A percentile compares a stretch with the other conserved stretches of the same genome.
phyloP scores from a whole-genome alignment of 2,797 vertebrate genomes.

The Syncerus caffer region DNA sequence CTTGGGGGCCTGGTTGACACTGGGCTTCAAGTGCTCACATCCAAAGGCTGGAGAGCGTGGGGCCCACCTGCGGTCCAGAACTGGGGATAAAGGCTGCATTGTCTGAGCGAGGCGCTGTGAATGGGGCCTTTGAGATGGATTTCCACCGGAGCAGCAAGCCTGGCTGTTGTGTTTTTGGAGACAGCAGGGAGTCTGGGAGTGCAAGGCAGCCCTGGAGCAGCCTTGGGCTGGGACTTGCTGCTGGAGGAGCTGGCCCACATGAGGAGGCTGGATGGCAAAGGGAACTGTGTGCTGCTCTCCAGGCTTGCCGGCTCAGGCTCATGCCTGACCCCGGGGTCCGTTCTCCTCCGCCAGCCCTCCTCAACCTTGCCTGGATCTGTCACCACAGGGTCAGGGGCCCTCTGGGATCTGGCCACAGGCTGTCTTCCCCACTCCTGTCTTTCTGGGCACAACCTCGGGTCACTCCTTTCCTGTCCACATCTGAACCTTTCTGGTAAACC shows the following conservation, averaged over 20 bases:
- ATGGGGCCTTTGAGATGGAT: background rate
- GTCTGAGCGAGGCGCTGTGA: background rate
- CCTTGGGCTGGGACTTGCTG: background rate
- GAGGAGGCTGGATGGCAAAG: background rate
- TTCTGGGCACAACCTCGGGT: background rate
- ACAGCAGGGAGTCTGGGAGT: background rate
- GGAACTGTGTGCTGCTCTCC: accelerated
- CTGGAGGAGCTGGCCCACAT: background rate
- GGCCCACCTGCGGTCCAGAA: background rate
- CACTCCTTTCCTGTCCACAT: background rate
- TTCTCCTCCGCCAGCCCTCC: background rate
- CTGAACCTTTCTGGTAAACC: background rate
- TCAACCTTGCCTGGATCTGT: background rate
- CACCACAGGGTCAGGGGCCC: background rate
- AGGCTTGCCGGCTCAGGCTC: background rate
- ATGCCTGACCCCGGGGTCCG: background rate
- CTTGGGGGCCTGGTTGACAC: background rate
- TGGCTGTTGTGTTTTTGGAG: background rate
- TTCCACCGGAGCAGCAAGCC: background rate
- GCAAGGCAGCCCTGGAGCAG: background rate
- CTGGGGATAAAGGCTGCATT: slow-evolving; percentile 3
- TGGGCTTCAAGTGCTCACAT: background rate
- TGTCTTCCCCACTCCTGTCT: background rate
- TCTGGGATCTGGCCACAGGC: background rate
- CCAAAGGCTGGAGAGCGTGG: background rate